A percentile compares a stretch with the other conserved stretches of the same genome.
These are phyloP conservation scores for Naja naja DNA, from an alignment of 2,113 vertebrate genomes.

Conservation along the genomic window DNA sequence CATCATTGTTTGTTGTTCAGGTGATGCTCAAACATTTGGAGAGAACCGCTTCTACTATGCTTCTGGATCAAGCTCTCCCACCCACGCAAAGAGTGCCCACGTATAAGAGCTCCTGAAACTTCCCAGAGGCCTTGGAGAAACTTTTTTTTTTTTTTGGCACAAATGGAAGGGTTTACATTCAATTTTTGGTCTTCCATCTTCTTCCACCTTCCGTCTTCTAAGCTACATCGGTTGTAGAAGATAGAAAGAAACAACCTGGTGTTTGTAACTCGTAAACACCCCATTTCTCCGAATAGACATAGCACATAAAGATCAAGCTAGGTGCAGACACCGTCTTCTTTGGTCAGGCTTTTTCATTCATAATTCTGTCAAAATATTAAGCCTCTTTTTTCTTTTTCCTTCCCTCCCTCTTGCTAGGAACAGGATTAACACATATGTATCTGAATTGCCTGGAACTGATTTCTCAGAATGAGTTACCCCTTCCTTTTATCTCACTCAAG, in stretches of 20 bases:
- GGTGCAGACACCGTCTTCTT: not conserved
- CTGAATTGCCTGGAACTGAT: constrained; percentile 46
- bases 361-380: constrained; percentile 10
- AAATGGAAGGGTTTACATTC: constrained; percentile 42
- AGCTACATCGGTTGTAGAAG: constrained; percentile 53
- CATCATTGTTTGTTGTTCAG: constrained; percentile 80
- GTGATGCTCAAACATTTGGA: constrained; percentile 75
- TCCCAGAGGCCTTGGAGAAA: constrained; percentile 33
- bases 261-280: constrained; percentile 44
- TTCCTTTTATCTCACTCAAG: constrained; percentile 46
- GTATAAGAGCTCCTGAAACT: constrained; percentile 71
- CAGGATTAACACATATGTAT: constrained; percentile 49
- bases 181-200: constrained; percentile 27
- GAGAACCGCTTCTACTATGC: constrained; percentile 93
- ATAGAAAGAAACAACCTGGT: constrained; percentile 56
- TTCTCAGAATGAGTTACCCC: constrained; percentile 35
- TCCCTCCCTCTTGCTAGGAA: constrained; percentile 21
- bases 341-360: constrained; percentile 1
- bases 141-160: constrained; percentile 37
- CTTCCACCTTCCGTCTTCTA: constrained; percentile 12
- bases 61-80: constrained; percentile 80
- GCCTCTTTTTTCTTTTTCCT: not conserved
- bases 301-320: constrained; percentile 44
- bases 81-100: constrained; percentile 88
- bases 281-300: constrained; percentile 58